Evolutionary conservation across 2,113 vertebrate species (phyloP).

Genomic region (Poeciliopsis retropinna): DNA sequence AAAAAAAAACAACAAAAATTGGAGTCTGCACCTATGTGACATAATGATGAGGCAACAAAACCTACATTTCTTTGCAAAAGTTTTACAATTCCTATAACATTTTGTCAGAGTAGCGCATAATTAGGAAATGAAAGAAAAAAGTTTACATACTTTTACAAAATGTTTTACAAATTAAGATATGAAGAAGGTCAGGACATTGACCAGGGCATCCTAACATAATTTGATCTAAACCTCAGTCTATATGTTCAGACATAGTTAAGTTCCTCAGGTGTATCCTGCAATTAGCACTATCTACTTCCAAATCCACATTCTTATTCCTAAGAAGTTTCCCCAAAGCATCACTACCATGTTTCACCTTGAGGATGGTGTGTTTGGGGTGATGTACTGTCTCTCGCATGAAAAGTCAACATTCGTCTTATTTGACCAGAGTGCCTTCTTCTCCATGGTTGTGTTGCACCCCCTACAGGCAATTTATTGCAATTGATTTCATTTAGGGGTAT

Average conservation of each 20-base stretch:
- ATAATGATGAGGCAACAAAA: constrained; percentile 1
- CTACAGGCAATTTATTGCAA: no score
- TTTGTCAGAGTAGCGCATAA: background rate
- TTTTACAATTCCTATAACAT: background rate
- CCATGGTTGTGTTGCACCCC: background rate
- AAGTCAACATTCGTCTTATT: no score
- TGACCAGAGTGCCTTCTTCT: background rate
- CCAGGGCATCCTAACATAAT: background rate
- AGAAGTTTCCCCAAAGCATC: no score
- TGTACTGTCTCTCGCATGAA: background rate
- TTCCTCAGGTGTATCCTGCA: no score
- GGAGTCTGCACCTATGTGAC: constrained; percentile 1
- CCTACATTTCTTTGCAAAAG: background rate
- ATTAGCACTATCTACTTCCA: no score
- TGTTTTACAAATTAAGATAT: background rate
- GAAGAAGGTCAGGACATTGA: background rate
- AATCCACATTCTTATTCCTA: no score
- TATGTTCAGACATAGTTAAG: no score
- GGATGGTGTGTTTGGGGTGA: no score
- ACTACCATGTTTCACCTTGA: no score
- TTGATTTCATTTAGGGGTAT: background rate
- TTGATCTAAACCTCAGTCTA: background rate
- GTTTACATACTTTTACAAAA: no score
- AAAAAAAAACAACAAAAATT: background rate
- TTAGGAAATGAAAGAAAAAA: no score